Evolutionary conservation across 2,888 invertebrate genomes (phyloP), one percentile per base, ranked within the genome.

Genomic region (Ochropacha duplaris): DNA sequence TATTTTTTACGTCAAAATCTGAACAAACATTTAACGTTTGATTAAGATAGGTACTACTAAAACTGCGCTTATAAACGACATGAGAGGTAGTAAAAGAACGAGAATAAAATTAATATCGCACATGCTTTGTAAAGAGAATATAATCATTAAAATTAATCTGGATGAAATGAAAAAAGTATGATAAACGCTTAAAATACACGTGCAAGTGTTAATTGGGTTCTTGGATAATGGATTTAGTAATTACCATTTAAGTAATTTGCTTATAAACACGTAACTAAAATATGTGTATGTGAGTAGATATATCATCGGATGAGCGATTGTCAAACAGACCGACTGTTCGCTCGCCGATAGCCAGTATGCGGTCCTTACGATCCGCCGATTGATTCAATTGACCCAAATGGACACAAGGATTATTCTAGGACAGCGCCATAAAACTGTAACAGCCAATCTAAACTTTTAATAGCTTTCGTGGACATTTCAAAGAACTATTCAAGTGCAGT

Each of bases 371-470:
- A 81, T 72, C 75, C 72, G 72, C 66, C 71, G 76, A 81, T 80
- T 80, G 77, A 77, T 77, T 79, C 81, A 84, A 81, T 81, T 84
- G 86, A 84, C 83, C 84, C 69, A 80, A 84, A 86, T 84, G 80
- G 72, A 77, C 68, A 66, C 65, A 64, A 66, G 75, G 72, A 75
- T 76, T 77, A 74, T 52, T 16, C 52, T 52, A 52, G 52, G 68
- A 78, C 66, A 65, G 61, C 62, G 70, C 74, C 73, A 76, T 81
- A 76, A 75, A 79, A 65, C 65, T 64, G 68, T 71, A 74, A 81
- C 70, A 72, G 71, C 69, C 74, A 74, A 81, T 80, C 66, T 71
- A 67, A 73, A 71, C 64, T 73, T 82, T 76, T 73, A 74, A 76
- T 78, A 69, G 74, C 66, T 57, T 61, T 61, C 69, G 65, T 64